Evolutionary conservation across 2,113 vertebrate genomes (phyloP), one percentile per base, ranked within the genome.

Genomic region (Sinocyclocheilus maitianheensis): DNA sequence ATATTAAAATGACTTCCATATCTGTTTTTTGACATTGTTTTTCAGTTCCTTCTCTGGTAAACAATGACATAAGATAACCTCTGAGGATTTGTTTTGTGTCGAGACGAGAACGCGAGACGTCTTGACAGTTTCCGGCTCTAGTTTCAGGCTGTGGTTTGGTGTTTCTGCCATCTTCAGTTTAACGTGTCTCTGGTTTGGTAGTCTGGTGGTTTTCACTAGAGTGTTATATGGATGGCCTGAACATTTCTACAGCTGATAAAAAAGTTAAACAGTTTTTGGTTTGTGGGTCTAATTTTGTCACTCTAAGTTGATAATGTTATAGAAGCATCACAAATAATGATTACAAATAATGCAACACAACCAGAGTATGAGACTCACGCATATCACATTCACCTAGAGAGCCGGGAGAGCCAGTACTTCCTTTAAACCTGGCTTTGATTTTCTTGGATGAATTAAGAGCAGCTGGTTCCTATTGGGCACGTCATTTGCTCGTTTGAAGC

Each of bases 381-480:
- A 51, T 78, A 51, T 58, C 22, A 37, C 9, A 69, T 55, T 53
- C 46, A 34, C 53, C 77, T 3, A 34, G 30, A 34, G 30, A 30
- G 16, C 40, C 24, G n/a, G 84, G 76, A 26, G 34, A 83, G 80
- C 20, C 2, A 2, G 37, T 74, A 5, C 20, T 22, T 43, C 30
- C 53, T 30, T 80, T n/a, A 43, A 43, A 43, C 37, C 69, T 85
- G 84, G 80, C n/a, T 72, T 75, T 60, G 67, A 60, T 78, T 85
- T 67, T 24, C 65, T 60, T 51, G 58, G 55, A 26, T 62, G 53
- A 89, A 89, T 83, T 40, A 58, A 69, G 69, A 87, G 24, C 81
- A 87, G 86, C 76, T 85, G 84, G 74, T 83, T 83, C 16, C 46
- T n/a, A 75, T 83, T 79, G 20, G n/a, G 51, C 22, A 20, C 34